Conservation (phyloP, 2,113 vertebrate species). For the Xenopus borealis region DNA sequence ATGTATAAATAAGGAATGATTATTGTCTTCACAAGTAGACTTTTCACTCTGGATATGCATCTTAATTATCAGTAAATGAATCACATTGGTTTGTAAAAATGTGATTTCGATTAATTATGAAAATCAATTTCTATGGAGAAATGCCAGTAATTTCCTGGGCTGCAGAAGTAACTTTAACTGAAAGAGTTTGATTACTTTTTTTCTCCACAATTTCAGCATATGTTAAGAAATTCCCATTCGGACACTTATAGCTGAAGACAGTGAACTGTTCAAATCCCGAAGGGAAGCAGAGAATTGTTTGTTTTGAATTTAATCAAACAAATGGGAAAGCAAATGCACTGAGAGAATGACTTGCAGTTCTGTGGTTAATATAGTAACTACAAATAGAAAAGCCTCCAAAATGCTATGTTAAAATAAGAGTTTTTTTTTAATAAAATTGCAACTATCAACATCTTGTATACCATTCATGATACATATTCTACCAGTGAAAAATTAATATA, state of each 20-base stretch:
- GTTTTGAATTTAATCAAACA: slow-evolving; percentile 55
- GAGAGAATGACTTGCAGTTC: slow-evolving; percentile 48
- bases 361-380: too few relatives aligned
- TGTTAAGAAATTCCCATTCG: slow-evolving; percentile 62
- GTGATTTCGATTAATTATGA: not conserved
- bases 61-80: slow-evolving; percentile 5
- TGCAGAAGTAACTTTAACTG: slow-evolving; percentile 55
- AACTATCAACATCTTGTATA: too few relatives aligned
- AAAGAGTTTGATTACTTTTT: slow-evolving; percentile 56
- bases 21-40: too few relatives aligned
- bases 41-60: not conserved
- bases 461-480: too few relatives aligned
- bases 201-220: slow-evolving; percentile 56
- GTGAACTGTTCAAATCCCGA: slow-evolving; percentile 61
- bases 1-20: too few relatives aligned
- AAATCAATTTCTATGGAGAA: slow-evolving; percentile 39
- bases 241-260: slow-evolving; percentile 59
- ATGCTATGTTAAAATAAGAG: too few relatives aligned
- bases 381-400: too few relatives aligned
- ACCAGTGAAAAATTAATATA: too few relatives aligned
- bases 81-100: slow-evolving; percentile 7
- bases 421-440: too few relatives aligned
- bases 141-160: slow-evolving; percentile 40
- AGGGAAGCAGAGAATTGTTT: slow-evolving; percentile 56
- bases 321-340: slow-evolving; percentile 59